Evolutionary conservation across 2,888 invertebrate genomes (phyloP).

Genomic region (Acleris holmiana): DNA sequence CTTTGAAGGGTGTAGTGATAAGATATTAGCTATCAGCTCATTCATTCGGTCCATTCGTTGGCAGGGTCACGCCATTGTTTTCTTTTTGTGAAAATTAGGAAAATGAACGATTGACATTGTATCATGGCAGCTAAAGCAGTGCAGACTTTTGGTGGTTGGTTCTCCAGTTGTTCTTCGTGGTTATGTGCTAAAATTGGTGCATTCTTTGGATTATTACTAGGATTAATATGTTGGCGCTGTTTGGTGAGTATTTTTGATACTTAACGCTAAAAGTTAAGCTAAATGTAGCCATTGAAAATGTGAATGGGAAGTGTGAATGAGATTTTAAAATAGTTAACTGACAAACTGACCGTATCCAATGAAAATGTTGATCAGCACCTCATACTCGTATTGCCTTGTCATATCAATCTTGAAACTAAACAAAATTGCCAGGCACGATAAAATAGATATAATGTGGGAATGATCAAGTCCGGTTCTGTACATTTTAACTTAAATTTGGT

Average conservation of each 20-base stretch:
- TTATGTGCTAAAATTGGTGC: constrained; percentile 51
- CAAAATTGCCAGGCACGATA: too few relatives aligned
- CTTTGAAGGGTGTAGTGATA: constrained; percentile 27
- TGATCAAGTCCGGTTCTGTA: too few relatives aligned
- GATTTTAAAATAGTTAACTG: not conserved
- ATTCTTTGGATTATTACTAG: constrained; percentile 51
- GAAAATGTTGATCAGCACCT: too few relatives aligned
- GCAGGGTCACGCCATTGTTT: constrained; percentile 29
- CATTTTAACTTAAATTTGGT: too few relatives aligned
- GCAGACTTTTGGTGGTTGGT: constrained; percentile 50
- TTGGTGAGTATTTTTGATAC: constrained; percentile 3
- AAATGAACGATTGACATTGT: constrained; percentile 45
- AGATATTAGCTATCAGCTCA: constrained; percentile 26
- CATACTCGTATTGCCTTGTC: too few relatives aligned
- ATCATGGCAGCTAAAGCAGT: constrained; percentile 38
- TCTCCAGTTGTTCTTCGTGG: constrained; percentile 53
- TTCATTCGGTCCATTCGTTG: constrained; percentile 17
- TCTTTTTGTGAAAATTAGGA: constrained; percentile 31
- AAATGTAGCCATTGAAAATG: too few relatives aligned
- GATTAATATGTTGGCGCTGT: not conserved
- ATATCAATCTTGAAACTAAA: too few relatives aligned
- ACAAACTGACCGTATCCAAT: too few relatives aligned
- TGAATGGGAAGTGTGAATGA: not conserved
- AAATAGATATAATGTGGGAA: too few relatives aligned
- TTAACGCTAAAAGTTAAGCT: too few relatives aligned